phyloP scores from a whole-genome alignment of 2,888 invertebrate genomes.

The Phaedon cochleariae region DNA sequence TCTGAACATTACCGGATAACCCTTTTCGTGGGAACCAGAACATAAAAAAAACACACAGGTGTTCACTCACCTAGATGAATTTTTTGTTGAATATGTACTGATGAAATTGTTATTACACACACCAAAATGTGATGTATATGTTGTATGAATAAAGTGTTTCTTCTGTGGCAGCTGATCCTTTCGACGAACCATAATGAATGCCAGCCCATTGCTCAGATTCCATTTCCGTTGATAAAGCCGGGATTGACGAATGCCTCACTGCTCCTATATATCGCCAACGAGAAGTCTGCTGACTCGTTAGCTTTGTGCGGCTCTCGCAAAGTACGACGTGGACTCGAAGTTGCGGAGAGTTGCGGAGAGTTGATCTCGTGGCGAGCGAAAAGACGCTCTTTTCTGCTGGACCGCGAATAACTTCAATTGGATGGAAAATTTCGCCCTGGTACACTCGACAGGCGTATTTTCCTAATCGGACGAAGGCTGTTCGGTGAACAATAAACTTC shows the following conservation, averaged over 20 bases:
- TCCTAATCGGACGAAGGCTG: constrained; percentile 19
- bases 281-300: constrained; percentile 38
- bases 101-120: no score
- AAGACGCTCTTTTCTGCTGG: constrained; percentile 19
- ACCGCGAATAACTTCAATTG: constrained; percentile 32
- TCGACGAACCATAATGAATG: no score
- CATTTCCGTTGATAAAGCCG: constrained; percentile 34
- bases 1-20: no score
- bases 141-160: no score
- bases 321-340: constrained; percentile 21
- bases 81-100: no score
- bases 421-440: constrained; percentile 30
- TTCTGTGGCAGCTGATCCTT: no score
- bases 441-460: constrained; percentile 30
- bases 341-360: constrained; percentile 21
- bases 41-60: no score
- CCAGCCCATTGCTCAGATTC: constrained; percentile 15
- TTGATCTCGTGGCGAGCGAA: background rate
- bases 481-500: no score
- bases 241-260: constrained; percentile 32
- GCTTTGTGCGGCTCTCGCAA: constrained; percentile 28
- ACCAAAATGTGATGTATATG: no score
- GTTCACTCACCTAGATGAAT: no score
- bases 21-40: no score
- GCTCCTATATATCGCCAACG: constrained; percentile 32